Percentiles rank a stretch among this genome's conserved stretches.
These are phyloP conservation scores for Urocynchramus pylzowi DNA, from an alignment of 2,113 vertebrate genomes.

Conservation along the genomic window DNA sequence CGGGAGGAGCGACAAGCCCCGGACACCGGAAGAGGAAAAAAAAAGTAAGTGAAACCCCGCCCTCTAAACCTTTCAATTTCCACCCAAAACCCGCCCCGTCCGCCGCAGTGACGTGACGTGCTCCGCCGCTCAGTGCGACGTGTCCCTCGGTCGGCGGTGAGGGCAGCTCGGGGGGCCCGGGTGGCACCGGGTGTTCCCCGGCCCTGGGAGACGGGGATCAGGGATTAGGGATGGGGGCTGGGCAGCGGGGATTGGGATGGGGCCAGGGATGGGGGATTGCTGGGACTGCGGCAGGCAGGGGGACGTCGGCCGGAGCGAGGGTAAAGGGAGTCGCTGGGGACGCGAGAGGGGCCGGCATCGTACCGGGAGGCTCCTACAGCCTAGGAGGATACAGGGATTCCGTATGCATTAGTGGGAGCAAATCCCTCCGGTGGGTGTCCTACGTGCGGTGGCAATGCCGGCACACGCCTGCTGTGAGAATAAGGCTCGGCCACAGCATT, in stretches of 20 bases:
- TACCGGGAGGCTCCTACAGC: fast-evolving
- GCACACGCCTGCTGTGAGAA: background rate
- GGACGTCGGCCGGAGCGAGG: background rate
- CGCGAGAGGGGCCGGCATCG: background rate
- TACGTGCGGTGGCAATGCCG: fast-evolving
- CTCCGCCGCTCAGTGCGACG: background rate
- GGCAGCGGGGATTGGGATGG: too few relatives aligned
- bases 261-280: too few relatives aligned
- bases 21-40: background rate
- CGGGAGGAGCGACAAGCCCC: background rate
- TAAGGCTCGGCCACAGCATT: fast-evolving
- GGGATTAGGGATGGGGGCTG: background rate
- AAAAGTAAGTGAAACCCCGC: background rate
- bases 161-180: background rate
- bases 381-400: too few relatives aligned
- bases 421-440: fast-evolving
- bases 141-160: background rate
- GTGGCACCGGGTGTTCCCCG: fast-evolving
- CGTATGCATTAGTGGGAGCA: fast-evolving
- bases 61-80: fast-evolving
- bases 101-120: background rate
- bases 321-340: background rate
- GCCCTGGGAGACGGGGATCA: background rate
- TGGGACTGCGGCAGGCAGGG: background rate
- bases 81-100: background rate